These are phyloP conservation scores for Dysmachus trigonus DNA, from an alignment of 2,888 invertebrate species.

Conservation along the genomic window DNA sequence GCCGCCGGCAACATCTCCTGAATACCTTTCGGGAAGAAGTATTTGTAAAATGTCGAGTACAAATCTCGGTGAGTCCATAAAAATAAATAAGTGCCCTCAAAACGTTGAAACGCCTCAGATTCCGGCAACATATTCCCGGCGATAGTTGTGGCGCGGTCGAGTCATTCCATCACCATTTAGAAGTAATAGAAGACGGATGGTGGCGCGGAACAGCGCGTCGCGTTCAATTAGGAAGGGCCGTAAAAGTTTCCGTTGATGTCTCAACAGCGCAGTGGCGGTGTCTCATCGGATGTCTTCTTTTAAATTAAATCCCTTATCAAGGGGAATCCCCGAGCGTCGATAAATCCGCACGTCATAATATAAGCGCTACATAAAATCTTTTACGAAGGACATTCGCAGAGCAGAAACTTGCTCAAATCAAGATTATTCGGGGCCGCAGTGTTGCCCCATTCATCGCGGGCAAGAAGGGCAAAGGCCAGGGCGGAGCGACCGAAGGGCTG, in stretches of 20 bases:
- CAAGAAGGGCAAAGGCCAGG: too few relatives aligned
- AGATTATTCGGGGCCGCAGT: conserved; percentile 1
- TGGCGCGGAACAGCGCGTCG: neutral
- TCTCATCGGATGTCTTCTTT: neutral
- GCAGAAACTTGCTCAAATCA: conserved; percentile 1
- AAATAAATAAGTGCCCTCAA: neutral
- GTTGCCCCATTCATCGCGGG: neutral
- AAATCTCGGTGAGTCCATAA: neutral
- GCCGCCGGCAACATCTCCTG: neutral
- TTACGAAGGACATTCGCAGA: conserved; percentile 18
- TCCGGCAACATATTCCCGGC: neutral
- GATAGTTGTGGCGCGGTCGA: neutral
- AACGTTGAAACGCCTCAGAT: neutral
- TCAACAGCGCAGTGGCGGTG: neutral
- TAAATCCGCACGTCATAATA: conserved; percentile 34
- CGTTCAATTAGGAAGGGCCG: conserved; percentile 5
- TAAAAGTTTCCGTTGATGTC: neutral
- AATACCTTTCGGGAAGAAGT: neutral
- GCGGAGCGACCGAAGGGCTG: neutral
- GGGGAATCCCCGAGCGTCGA: neutral
- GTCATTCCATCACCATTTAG: neutral
- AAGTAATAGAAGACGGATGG: neutral
- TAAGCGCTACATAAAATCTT: conserved; percentile 28
- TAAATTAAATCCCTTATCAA: conserved; percentile 18
- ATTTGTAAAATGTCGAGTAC: neutral